Base-by-base conservation (phyloP, 2,888 invertebrate genomes). In the Philereme vetulata region DNA sequence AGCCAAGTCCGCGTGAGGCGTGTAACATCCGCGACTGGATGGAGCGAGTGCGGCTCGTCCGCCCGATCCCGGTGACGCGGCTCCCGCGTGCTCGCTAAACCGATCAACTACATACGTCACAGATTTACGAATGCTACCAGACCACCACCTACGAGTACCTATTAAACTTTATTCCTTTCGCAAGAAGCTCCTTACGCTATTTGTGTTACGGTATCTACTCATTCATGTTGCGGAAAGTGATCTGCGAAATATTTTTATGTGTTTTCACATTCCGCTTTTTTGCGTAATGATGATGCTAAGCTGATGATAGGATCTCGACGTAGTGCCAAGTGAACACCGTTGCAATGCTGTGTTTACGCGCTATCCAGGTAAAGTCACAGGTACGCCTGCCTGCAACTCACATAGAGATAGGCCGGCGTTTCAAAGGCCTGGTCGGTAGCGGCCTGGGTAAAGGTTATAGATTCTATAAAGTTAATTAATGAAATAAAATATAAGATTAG, bases 51-150 rank as follows among this genome's bases (percentile, higher is more conserved):
- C 58, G 68, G 65, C 59, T 52, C 65, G 65, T 53, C 64, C 68
- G 65, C 56, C 60, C 68, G 60, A 51, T 56, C 57, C 62, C 65
- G 54, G 63, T 69, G 65, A 69, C 75, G 72, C 72, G 75, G 66
- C 75, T 75, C 70, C 69, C 69, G 72, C 74, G 70, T 75, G 72
- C 75, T 71, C 75, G 76, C 77, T 81, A 83, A 86, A 80, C 82
- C 85, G 84, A 87, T 88, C 85, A 85, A 80, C 83, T 78, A 64
- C 71, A 76, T 73, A 78, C 87, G 90, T 88, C 88, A 88, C 76
- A 76, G 81, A 83, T 85, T 84, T 80, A 82, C 80, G 76, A 78
- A 81, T 76, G 78, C 72, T 76, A 75, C 66, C 64, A 66, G 51
- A 58, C 46, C 44, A 51, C 54, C 51, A 55, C 48, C 51, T 56